phyloP scores from a whole-genome alignment of 1,140 invertebrate genomes.

The Ceratosolen fusciceps region DNA sequence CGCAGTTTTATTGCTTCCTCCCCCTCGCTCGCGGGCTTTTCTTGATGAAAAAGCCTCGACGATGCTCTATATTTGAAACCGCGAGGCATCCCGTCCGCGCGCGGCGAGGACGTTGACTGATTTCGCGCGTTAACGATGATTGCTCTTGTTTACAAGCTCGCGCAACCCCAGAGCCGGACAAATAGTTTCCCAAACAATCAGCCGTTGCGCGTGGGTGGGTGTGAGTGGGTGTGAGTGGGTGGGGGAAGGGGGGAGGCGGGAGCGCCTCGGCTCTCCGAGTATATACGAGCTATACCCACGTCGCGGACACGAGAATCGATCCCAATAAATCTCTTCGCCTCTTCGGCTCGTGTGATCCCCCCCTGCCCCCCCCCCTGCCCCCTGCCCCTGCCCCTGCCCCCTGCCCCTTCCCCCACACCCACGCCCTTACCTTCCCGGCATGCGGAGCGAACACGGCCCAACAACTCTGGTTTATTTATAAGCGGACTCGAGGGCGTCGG shows the following conservation, averaged over 20 bases:
- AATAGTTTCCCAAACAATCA: neutral
- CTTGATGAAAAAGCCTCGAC: neutral
- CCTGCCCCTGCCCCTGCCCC: too few species aligned
- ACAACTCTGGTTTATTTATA: neutral
- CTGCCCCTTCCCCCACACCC: too few species aligned
- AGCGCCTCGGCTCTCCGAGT: neutral
- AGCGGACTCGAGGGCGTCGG: neutral
- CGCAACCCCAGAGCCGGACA: neutral
- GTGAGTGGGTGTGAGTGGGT: too few species aligned
- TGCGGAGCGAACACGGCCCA: neutral
- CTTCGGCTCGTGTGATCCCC: too few species aligned
- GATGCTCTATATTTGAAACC: constrained; percentile 17
- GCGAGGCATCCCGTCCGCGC: neutral
- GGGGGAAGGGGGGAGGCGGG: neutral
- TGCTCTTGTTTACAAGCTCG: constrained; percentile 1
- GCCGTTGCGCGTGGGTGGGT: too few species aligned
- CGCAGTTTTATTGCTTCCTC: neutral
- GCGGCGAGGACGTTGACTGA: neutral
- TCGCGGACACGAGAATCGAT: neutral
- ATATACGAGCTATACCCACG: neutral
- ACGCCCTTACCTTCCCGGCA: too few species aligned
- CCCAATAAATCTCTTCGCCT: neutral
- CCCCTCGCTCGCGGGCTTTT: neutral
- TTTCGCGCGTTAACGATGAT: neutral
- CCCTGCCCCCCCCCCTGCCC: too few species aligned